Percentiles rank a stretch among this genome's conserved stretches.
Evolutionary conservation across 2,113 vertebrate species (phyloP).

Genomic region (Narcine bancroftii): DNA sequence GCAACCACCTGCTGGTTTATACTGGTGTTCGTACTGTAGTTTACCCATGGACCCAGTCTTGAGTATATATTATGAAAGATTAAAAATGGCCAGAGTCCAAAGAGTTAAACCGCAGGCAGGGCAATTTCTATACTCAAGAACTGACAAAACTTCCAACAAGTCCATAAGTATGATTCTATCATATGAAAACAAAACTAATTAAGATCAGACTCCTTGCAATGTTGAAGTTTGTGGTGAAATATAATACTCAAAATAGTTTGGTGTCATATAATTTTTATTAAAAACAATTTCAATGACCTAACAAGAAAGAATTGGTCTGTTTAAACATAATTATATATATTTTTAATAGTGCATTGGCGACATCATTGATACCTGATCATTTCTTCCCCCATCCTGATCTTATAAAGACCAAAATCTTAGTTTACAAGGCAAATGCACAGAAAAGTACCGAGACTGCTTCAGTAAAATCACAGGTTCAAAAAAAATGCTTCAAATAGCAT

Average conservation of each 20-base stretch:
- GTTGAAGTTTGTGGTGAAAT: background rate
- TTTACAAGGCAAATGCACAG: background rate
- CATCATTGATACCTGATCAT: background rate
- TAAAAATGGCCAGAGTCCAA: too few relatives aligned
- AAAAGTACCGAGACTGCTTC: background rate
- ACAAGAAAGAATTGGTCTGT: background rate
- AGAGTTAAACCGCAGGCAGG: background rate
- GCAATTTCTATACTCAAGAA: background rate
- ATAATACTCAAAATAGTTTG: background rate
- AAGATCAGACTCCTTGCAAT: background rate
- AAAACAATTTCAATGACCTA: background rate
- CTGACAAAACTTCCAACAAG: background rate
- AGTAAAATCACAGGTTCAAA: background rate
- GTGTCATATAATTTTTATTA: background rate
- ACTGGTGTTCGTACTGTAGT: too few relatives aligned
- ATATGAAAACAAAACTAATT: background rate
- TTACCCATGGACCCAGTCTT: too few relatives aligned
- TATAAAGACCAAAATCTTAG: slow-evolving; percentile 12
- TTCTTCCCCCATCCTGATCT: background rate
- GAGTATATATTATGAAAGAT: too few relatives aligned
- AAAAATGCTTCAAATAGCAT: background rate
- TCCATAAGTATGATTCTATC: background rate
- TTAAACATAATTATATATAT: background rate
- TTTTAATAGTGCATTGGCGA: background rate
- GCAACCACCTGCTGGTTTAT: too few relatives aligned